Conservation (phyloP, 2,113 vertebrate genomes). For the Uria aalge region DNA sequence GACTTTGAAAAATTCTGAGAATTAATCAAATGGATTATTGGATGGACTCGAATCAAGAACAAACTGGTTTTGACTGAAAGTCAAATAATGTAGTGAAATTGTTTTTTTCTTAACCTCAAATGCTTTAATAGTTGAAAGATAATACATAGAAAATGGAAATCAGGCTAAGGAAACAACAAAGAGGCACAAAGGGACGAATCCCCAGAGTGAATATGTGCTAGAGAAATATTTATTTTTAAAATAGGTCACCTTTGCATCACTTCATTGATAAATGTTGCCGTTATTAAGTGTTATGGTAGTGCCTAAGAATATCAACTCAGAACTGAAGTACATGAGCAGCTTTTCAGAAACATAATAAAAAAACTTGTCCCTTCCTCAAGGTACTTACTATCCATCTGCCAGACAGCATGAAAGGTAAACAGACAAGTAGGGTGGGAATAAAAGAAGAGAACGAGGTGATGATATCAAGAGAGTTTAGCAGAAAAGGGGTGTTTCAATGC, state of each 20-base stretch:
- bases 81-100: neutral
- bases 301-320: neutral
- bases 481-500: neutral
- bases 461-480: neutral
- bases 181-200: neutral
- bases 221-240: conserved; percentile 1
- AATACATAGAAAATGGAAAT: neutral
- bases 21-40: neutral
- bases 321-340: neutral
- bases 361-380: neutral
- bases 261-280: neutral
- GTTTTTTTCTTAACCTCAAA: neutral
- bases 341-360: neutral
- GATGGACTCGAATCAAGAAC: neutral
- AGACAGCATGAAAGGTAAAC: neutral
- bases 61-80: neutral
- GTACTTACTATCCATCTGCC: neutral
- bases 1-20: neutral
- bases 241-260: neutral
- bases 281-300: neutral
- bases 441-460: neutral
- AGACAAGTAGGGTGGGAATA: neutral
- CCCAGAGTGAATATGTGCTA: neutral
- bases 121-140: neutral
- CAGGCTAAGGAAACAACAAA: neutral